Evolutionary conservation across 92 coral and sea anemone genomes (phyloP).

Genomic region (Hydrozoanthus gracilis): DNA sequence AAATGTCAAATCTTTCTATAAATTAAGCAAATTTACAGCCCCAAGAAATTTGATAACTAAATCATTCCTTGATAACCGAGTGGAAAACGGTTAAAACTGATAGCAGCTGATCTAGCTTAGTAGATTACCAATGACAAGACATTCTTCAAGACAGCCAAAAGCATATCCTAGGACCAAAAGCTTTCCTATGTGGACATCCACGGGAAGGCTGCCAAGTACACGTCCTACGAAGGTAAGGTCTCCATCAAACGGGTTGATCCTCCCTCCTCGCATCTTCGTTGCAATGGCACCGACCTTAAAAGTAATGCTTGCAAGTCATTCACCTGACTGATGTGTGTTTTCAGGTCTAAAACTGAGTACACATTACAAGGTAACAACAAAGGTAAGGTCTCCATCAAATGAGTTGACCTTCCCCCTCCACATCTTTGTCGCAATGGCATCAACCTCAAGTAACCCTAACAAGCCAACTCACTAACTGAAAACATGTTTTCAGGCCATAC

Average conservation of each 20-base stretch:
- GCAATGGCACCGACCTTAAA: constrained; percentile 92
- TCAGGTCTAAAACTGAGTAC: no score
- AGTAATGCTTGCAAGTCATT: no score
- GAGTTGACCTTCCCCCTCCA: no score
- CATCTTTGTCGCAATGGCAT: constrained; percentile 49
- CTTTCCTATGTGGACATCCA: constrained; percentile 93
- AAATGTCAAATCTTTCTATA: no score
- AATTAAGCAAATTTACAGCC: no score
- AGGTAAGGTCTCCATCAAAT: not conserved
- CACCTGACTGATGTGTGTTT: no score
- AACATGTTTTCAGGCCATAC: no score
- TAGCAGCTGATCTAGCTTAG: not conserved
- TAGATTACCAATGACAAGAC: constrained; percentile 88
- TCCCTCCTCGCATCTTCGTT: constrained; percentile 77
- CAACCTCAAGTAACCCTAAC: constrained; percentile 64
- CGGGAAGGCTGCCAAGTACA: constrained; percentile 87
- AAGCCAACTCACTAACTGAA: no score
- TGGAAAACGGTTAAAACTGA: not conserved
- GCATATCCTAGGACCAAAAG: constrained; percentile 89
- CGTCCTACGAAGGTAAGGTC: constrained; percentile 95
- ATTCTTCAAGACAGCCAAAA: constrained; percentile 96
- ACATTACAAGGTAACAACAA: no score
- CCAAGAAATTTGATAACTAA: not conserved
- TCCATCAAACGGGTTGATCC: constrained; percentile 93
- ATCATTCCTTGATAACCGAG: not conserved